These are phyloP conservation scores for Tarsius wallacei DNA, from an alignment of 2,797 vertebrate species.

Conservation along the genomic window DNA sequence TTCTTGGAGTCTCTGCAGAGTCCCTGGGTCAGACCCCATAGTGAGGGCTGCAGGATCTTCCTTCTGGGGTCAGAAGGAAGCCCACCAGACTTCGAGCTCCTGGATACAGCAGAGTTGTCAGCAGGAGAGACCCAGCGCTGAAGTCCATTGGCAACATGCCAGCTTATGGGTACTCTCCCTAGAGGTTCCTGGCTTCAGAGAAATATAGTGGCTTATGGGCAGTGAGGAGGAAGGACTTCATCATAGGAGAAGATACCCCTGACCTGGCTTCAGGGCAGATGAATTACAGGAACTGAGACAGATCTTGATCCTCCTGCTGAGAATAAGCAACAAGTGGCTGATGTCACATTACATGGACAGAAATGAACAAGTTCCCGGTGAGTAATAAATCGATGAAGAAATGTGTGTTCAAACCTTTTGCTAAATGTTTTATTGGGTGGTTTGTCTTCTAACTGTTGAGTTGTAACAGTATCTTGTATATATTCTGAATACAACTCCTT, in stretches of 20 bases:
- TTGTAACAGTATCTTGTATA: background rate
- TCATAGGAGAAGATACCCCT: background rate
- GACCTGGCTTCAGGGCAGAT: background rate
- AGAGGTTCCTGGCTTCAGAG: background rate
- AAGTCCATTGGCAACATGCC: background rate
- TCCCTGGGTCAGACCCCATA: background rate
- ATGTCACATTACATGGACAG: background rate
- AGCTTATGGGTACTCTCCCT: background rate
- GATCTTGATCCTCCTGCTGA: background rate
- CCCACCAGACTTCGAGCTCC: background rate
- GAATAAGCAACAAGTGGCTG: background rate
- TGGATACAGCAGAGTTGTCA: conserved; percentile 32
- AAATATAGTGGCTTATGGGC: background rate
- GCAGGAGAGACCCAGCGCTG: background rate
- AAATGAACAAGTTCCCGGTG: background rate
- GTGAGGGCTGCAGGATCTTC: conserved; percentile 10
- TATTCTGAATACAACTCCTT: background rate
- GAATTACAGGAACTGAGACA: background rate
- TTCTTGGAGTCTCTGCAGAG: conserved; percentile 46
- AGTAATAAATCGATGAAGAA: background rate
- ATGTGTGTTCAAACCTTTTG: background rate
- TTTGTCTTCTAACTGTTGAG: background rate
- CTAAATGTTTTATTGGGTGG: background rate
- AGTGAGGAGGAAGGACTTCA: conserved; percentile 7
- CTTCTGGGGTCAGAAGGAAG: conserved; percentile 37